Percentiles rank a stretch among this genome's conserved stretches.
These are phyloP conservation scores for Urophycis tenuis DNA, from an alignment of 2,797 vertebrate genomes.

Conservation along the genomic window DNA sequence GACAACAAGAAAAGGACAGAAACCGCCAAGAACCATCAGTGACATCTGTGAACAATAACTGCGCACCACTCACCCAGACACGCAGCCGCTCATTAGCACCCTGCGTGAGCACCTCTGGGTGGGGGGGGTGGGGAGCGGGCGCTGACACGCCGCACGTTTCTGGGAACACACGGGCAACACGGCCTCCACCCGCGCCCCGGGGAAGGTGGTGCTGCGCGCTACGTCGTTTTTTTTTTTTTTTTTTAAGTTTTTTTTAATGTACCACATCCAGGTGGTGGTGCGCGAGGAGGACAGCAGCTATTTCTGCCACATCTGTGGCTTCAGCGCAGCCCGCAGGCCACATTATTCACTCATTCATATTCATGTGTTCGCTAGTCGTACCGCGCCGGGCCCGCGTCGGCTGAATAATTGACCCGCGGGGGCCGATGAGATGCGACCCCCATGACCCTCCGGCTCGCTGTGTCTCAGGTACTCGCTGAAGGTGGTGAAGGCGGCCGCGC, in stretches of 20 bases:
- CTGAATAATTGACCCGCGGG: slow-evolving; percentile 15
- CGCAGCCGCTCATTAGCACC: background rate
- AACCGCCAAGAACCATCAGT: background rate
- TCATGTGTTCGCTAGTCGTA: background rate
- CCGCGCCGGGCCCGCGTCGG: background rate
- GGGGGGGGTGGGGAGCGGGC: background rate
- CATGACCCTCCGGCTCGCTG: slow-evolving; percentile 10
- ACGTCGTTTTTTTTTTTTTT: background rate
- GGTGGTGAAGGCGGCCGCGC: slow-evolving; percentile 94
- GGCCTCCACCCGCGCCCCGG: slow-evolving; percentile 21
- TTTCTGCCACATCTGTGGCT: slow-evolving; percentile 50
- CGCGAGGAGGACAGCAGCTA: slow-evolving; percentile 44
- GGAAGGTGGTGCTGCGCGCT: slow-evolving; percentile 46
- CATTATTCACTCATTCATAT: slow-evolving; percentile 9
- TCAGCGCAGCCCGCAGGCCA: slow-evolving; percentile 31
- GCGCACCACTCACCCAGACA: no score
- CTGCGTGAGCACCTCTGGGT: slow-evolving; percentile 6
- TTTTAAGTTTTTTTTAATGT: slow-evolving; percentile 29
- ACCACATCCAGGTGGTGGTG: slow-evolving; percentile 44
- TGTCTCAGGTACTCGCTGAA: slow-evolving; percentile 86
- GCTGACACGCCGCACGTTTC: no score
- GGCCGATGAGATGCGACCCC: background rate
- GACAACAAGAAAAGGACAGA: background rate
- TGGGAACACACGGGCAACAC: no score
- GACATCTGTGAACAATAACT: background rate